A percentile compares a stretch with the other conserved stretches of the same genome.
These are phyloP conservation scores for Meloidogyne chitwoodi DNA, from an alignment of 1,140 invertebrate species.

Conservation along the genomic window DNA sequence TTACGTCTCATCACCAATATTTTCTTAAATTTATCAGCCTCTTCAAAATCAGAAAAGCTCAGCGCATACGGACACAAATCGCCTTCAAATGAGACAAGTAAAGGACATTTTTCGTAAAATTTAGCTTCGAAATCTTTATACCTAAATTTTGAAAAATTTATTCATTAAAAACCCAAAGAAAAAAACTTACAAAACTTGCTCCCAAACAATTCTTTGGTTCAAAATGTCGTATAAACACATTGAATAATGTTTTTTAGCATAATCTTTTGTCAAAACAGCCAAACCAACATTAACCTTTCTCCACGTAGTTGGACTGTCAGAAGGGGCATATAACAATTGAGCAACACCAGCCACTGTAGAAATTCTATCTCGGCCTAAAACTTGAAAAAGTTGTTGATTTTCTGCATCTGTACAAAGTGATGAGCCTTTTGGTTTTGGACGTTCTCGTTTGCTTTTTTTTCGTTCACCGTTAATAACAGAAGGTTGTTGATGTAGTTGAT, in stretches of 20 bases:
- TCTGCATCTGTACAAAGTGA: slow-evolving; percentile 18
- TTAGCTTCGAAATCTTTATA: slow-evolving; percentile 30
- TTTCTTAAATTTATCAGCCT: slow-evolving; percentile 27
- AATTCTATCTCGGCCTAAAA: slow-evolving; percentile 20
- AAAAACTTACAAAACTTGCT: slow-evolving; percentile 28
- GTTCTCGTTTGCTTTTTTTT: slow-evolving; percentile 11
- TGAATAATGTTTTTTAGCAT: slow-evolving; percentile 23
- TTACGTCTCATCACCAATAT: slow-evolving; percentile 10
- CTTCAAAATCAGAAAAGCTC: slow-evolving; percentile 27
- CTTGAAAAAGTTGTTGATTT: slow-evolving; percentile 24
- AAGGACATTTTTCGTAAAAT: slow-evolving; percentile 32
- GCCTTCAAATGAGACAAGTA: slow-evolving; percentile 25
- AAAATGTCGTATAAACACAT: slow-evolving; percentile 26
- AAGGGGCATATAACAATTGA: slow-evolving; percentile 14
- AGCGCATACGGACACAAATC: slow-evolving; percentile 25
- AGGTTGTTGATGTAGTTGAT: not conserved
- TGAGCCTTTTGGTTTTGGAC: slow-evolving; percentile 18
- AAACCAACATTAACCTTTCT: slow-evolving; percentile 11
- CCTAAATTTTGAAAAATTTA: slow-evolving; percentile 2
- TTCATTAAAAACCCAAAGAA: slow-evolving; percentile 10
- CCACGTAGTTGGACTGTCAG: slow-evolving; percentile 5
- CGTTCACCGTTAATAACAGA: not conserved
- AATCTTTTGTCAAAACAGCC: slow-evolving; percentile 27
- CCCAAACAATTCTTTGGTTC: slow-evolving; percentile 25
- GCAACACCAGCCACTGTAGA: slow-evolving; percentile 26